Evolutionary conservation across 2,113 vertebrate species (phyloP), one percentile per base, ranked within the genome.

Genomic region (Zosterops lateralis): DNA sequence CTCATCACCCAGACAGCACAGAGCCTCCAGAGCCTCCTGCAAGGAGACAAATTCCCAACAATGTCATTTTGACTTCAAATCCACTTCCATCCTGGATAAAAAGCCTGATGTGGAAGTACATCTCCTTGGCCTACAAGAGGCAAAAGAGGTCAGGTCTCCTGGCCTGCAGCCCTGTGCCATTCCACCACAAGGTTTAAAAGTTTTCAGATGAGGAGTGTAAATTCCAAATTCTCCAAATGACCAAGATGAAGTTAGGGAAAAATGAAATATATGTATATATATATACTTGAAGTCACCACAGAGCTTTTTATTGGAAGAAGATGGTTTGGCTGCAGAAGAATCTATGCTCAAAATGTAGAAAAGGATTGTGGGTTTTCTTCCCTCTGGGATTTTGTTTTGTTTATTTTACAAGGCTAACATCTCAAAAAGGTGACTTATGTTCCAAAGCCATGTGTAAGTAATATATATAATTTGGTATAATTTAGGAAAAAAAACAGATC

Each of bases 361-460:
- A 77, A 89, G 9, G 2, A 84, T 50, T 42, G 28, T 57, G 32
- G 12, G 36, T n/a, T 90, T 86, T 92, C 61, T 62, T 64, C 65
- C 77, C 36, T 72, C 80, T 54, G 45, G 17, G 50, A 28, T 87
- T 91, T 86, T 57, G 19, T 34, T 29, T 61, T 86, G 31, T 80
- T 96, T 93, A 40, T 64, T 90, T 86, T 84, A 48, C 57, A 82
- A 75, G 48, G 13, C 22, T 71, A 78, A 64, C 40, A 71, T 72
- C 65, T 74, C 72, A 62, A 74, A 93, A 92, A 80, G 50, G 24
- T 87, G 67, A 80, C 20, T 68, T 89, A 13, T 6, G 36, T 36
- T 83, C 56, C 77, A 84, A 92, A 90, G 40, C 24, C 68, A 81
- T 60, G 26, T 66, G 17, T 42, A 58, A 86, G 16, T 60, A 90